Conservation (phyloP, 2,888 invertebrate species). For the Terebella lapidaria region DNA sequence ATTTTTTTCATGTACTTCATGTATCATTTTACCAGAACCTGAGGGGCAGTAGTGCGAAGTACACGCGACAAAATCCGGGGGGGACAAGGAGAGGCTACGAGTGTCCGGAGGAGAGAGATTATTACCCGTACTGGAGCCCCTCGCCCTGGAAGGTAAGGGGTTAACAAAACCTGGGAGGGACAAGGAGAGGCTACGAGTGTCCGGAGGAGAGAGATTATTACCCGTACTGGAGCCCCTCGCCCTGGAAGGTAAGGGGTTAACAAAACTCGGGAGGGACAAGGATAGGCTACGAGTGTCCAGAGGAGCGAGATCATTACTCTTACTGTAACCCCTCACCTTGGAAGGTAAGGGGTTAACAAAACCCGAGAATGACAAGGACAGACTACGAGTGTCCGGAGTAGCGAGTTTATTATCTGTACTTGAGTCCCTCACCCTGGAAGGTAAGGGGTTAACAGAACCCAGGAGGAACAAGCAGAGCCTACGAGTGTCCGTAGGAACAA, state of each 20-base stretch:
- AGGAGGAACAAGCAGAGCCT: slow-evolving; percentile 45
- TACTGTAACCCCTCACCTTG: slow-evolving; percentile 49
- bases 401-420: slow-evolving; percentile 50
- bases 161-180: slow-evolving; percentile 47
- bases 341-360: slow-evolving; percentile 38
- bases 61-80: slow-evolving; percentile 47
- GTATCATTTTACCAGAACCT: too few relatives aligned
- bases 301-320: slow-evolving; percentile 51
- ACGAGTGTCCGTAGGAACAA: slow-evolving; percentile 51
- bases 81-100: slow-evolving; percentile 49
- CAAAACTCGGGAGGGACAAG: slow-evolving; percentile 44
- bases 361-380: too few relatives aligned
- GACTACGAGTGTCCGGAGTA: slow-evolving; percentile 53
- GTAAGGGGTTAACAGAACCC: slow-evolving; percentile 35
- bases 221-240: slow-evolving; percentile 49
- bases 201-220: slow-evolving; percentile 51
- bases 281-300: slow-evolving; percentile 51
- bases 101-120: slow-evolving; percentile 51
- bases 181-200: slow-evolving; percentile 49
- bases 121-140: slow-evolving; percentile 52
- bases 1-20: too few relatives aligned
- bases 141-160: slow-evolving; percentile 39
- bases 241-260: slow-evolving; percentile 41
- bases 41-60: slow-evolving; percentile 27
- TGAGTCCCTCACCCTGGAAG: slow-evolving; percentile 46